Evolutionary conservation across 2,888 invertebrate species (phyloP), one percentile per base, ranked within the genome.

Genomic region (Mythimna albipuncta): DNA sequence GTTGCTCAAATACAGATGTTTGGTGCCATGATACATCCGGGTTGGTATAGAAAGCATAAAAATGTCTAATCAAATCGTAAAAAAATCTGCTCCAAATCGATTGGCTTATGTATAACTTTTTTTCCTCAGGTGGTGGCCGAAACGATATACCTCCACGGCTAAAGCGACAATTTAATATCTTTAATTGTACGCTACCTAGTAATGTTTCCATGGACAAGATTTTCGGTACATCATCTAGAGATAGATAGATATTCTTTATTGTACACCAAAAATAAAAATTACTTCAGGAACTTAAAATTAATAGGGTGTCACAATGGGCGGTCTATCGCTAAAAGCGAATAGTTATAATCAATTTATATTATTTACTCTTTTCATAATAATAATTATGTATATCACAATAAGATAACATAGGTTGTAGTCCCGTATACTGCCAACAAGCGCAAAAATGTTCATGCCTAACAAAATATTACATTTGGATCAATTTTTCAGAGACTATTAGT

Each of bases 1-100:
- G 97, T 99, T 81, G 97, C 98, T 69, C 99, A 99, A 85, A 97
- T 99, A 65, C 98, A 98, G 92, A 97, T 98, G 89, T 94, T 99
- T 77, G 98, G 98, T 0, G 99, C 99, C 6, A 99, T 99, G 99
- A 99, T 98, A 86, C 99, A 99, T 94, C 99, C 99, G 10, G 99
- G 96, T 93, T 16, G 5, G 72, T 62, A 62, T 4, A 62, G 79
- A 50, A 35, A 44, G 0, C 9, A 26, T 32, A 9, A 21, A 58
- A 57, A 55, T n/a, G 7, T 19, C 13, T 13, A 0, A 55, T 26
- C 13, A 55, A 26, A 55, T 21, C 26, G 2, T 21, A 16, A 5
- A 26, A 70, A 47, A 50, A 21, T 10, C n/a, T 41, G 16, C 21
- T 21, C 6, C 21, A 58, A 62, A 44, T 26, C 13, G 2, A 50